These are phyloP conservation scores for Nicator chloris DNA, from an alignment of 2,113 vertebrate species.

Conservation along the genomic window DNA sequence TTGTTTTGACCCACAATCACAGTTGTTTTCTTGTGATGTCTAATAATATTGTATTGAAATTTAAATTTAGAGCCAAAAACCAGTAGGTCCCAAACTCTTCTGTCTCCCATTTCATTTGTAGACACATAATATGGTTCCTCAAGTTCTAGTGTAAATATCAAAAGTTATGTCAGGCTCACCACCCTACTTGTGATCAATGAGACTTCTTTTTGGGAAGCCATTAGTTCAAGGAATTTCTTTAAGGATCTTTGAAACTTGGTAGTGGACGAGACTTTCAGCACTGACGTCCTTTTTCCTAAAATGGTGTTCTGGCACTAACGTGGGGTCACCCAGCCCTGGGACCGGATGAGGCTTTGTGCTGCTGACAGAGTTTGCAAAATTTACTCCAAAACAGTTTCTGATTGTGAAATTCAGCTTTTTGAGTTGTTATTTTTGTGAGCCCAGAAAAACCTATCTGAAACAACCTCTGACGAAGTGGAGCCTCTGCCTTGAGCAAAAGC, in stretches of 20 bases:
- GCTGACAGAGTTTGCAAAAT: background rate
- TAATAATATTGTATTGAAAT: background rate
- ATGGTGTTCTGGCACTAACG: rapidly evolving
- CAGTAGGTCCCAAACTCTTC: background rate
- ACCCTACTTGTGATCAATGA: background rate
- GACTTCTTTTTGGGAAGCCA: background rate
- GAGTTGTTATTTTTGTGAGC: background rate
- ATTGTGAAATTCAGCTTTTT: background rate
- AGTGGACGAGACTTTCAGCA: background rate
- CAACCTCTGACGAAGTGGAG: background rate
- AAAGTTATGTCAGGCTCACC: background rate
- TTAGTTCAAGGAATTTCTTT: background rate
- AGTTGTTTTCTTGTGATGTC: background rate
- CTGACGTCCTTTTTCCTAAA: background rate
- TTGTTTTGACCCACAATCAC: background rate
- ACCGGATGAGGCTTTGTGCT: background rate
- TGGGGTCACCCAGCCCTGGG: background rate
- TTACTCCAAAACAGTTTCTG: background rate
- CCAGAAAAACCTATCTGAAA: background rate
- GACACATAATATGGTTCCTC: background rate
- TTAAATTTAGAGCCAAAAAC: background rate
- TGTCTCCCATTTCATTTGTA: background rate
- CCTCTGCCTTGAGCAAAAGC: background rate
- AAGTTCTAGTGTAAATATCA: background rate
- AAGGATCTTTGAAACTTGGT: background rate